A percentile compares a stretch with the other conserved stretches of the same genome.
phyloP scores from a whole-genome alignment of 2,797 vertebrate species.

The Cottoperca gobio region DNA sequence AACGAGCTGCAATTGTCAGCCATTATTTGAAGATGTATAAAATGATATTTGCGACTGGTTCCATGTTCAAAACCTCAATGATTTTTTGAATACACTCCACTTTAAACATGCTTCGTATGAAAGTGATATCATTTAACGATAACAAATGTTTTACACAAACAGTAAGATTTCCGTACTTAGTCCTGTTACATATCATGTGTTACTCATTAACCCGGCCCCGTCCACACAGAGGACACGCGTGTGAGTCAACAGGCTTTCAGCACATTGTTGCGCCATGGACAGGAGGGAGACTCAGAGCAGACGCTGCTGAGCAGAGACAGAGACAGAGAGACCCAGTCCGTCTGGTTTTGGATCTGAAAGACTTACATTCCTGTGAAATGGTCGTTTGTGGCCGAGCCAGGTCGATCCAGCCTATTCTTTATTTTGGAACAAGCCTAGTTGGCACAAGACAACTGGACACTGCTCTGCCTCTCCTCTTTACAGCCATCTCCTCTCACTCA shows the following conservation, averaged over 20 bases:
- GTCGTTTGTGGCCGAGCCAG: slow-evolving; percentile 58
- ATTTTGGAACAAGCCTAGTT: slow-evolving; percentile 66
- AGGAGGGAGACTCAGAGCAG: slow-evolving; percentile 9
- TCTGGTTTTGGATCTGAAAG: slow-evolving; percentile 57
- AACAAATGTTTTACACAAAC: no score
- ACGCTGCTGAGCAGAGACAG: background rate
- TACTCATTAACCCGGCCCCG: slow-evolving; percentile 35
- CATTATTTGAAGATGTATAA: slow-evolving; percentile 5
- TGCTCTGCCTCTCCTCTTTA: slow-evolving; percentile 50
- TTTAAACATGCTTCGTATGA: background rate
- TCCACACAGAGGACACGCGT: slow-evolving; percentile 18
- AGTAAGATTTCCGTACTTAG: background rate
- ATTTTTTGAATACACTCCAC: background rate
- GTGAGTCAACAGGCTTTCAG: slow-evolving; percentile 21
- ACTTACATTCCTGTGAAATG: slow-evolving; percentile 59
- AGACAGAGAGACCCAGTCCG: slow-evolving; percentile 23
- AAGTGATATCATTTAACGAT: background rate
- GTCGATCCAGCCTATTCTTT: slow-evolving; percentile 55
- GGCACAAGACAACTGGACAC: slow-evolving; percentile 48
- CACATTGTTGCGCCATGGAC: slow-evolving; percentile 29
- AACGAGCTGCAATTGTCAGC: slow-evolving; percentile 7
- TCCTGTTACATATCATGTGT: slow-evolving; percentile 17
- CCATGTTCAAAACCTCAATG: slow-evolving; percentile 1
- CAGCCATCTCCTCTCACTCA: slow-evolving; percentile 58
- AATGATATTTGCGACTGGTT: slow-evolving; percentile 8